These are phyloP conservation scores for Mola mola DNA, from an alignment of 2,113 vertebrate genomes.

Conservation along the genomic window DNA sequence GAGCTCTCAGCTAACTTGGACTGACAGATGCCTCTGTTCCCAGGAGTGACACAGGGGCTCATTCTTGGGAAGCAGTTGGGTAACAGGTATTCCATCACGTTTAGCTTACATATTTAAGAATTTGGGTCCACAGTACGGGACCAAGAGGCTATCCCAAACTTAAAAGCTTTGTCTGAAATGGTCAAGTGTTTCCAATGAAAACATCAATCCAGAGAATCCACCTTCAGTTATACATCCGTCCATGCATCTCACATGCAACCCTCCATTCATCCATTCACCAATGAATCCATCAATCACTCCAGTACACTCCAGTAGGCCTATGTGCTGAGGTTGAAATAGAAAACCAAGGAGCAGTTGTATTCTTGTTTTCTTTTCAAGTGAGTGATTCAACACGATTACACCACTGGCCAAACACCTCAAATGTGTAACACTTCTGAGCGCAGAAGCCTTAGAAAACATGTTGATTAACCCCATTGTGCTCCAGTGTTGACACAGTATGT, in stretches of 20 bases:
- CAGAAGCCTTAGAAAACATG: slow-evolving; percentile 29
- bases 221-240: neutral
- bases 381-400: slow-evolving; percentile 14
- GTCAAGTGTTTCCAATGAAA: neutral
- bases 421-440: neutral
- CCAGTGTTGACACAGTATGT: slow-evolving; percentile 53
- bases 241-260: no score
- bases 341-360: slow-evolving; percentile 5
- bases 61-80: slow-evolving; percentile 24
- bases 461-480: slow-evolving; percentile 37
- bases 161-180: neutral
- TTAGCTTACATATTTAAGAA: slow-evolving; percentile 9
- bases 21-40: slow-evolving; percentile 55
- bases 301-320: neutral
- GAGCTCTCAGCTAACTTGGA: slow-evolving; percentile 50
- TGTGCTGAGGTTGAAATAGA: neutral
- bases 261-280: no score
- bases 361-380: slow-evolving; percentile 1
- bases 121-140: neutral
- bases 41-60: slow-evolving; percentile 30
- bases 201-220: neutral
- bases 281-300: no score
- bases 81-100: slow-evolving; percentile 5
- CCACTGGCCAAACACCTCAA: slow-evolving; percentile 8
- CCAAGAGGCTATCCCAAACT: neutral